These are phyloP conservation scores for Neocrepidodera transversa DNA, from an alignment of 2,888 invertebrate species.

Conservation along the genomic window DNA sequence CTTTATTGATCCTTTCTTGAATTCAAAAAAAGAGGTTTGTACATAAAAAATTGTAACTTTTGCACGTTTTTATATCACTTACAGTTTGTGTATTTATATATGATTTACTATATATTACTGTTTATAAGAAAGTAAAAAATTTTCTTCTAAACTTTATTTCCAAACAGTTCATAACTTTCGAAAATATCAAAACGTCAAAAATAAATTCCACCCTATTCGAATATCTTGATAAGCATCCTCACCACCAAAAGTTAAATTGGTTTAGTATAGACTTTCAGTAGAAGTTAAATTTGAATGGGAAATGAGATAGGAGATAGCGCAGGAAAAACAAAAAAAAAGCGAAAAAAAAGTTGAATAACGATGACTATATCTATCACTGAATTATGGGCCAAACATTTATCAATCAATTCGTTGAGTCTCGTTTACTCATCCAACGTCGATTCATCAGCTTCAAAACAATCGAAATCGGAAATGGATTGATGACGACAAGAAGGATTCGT, in stretches of 20 bases:
- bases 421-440: constrained; percentile 45
- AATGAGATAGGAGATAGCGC: constrained; percentile 36
- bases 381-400: constrained; percentile 47
- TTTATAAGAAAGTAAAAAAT: too few relatives aligned
- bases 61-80: too few relatives aligned
- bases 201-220: constrained; percentile 32
- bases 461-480: constrained; percentile 40
- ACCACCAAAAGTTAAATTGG: constrained; percentile 44
- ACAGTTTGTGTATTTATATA: too few relatives aligned
- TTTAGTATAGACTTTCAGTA: constrained; percentile 40
- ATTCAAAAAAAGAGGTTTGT: too few relatives aligned
- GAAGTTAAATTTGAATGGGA: constrained; percentile 38
- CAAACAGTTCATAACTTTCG: too few relatives aligned
- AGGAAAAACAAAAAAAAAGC: constrained; percentile 36
- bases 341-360: constrained; percentile 42
- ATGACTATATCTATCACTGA: constrained; percentile 43
- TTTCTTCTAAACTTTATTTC: too few relatives aligned
- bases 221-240: constrained; percentile 38
- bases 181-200: constrained; percentile 30
- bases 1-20: too few relatives aligned
- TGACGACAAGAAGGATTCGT: constrained; percentile 29
- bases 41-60: too few relatives aligned
- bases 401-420: constrained; percentile 46
- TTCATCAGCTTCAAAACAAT: constrained; percentile 47
- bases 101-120: too few relatives aligned